Evolutionary conservation across 2,113 vertebrate species (phyloP), one percentile per base, ranked within the genome.

Genomic region (Mormoops blainvillei): DNA sequence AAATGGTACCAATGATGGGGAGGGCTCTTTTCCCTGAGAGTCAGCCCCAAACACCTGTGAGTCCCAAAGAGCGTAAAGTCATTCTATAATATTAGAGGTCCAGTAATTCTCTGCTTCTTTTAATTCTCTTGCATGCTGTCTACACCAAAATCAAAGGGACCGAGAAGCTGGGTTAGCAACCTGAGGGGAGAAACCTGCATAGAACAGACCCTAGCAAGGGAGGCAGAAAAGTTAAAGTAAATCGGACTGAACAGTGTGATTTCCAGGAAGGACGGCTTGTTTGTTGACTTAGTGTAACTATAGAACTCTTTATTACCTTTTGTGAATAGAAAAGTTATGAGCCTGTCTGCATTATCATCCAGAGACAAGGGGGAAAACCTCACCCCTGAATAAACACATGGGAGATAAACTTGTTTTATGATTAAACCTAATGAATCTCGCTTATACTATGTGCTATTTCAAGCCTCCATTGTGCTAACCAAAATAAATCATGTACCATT

Each of bases 401-500:
- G 50, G 36, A 87, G 26, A 87, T 36, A 67, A 41, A 38, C 70
- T 91, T 94, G 20, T 11, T 70, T 89, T 31, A 52, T 93, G 50
- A 96, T 95, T 68, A 74, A 26, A 61, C 24, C 41, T 76, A 84
- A 63, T 84, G 56, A 95, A 9, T 78, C 3, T 20, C 71, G 8
- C 54, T 93, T 85, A 68, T 31, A 52, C 19, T 63, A 24, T 43
- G 20, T 31, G 67, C 16, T 86, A 8, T 63, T 88, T 81, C 71
- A 97, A 93, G 6, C 31, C 24, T 89, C 19, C 28, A 54, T 81
- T 81, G 31, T 86, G 20, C 68, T 82, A 89, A 85, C n/a, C 16
- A 83, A 87, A 89, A 87, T 81, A 97, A 92, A 82, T 78, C 41
- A 65, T 41, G 19, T 67, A 48, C 43, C 70, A 43, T 92, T 84